Base-by-base conservation (phyloP, 1,140 invertebrate genomes). In the Papilio dardanus region DNA sequence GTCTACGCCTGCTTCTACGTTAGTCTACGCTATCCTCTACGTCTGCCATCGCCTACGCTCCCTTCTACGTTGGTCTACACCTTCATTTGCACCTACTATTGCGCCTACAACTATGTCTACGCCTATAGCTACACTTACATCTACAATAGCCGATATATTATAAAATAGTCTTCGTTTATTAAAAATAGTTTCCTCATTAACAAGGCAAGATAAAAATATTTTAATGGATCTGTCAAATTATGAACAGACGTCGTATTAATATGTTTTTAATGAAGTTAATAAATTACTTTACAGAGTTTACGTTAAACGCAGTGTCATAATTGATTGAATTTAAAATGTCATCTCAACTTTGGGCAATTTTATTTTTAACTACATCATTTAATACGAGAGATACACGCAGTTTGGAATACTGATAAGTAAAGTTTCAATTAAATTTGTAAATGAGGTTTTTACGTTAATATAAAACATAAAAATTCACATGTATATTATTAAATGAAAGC, bases 261-360 rank as follows among this genome's bases (percentile, higher is more conserved):
- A 3, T 14, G 54, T 62, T 28, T 62, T 2, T 28, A 62, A 62
- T 62, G 54, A 14, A 62, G 24, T 62, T 62, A 62, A 62, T 62
- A 28, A 28, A 62, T 62, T 21, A 28, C 54, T 62, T 62, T 62
- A 30, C 24, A 28, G 10, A 14, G 21, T 58, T 62, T 24, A 28
- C 21, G 46, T 58, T 62, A 62, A 62, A 28, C 28, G 24, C 54
- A 28, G 24, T 3, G 4, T 62, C 12, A 28, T 62, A 28, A 58
- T 28, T 58, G 54, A 62, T 30, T 12, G 54, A 62, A 30, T 30
- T 62, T 28, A 14, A 62, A 62, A 30, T 28, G 24, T 62, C 12
- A 28, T 62, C 54, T 62, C 54, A 62, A 62, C 54, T 62, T 62
- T 62, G 54, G 6, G 14, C 30, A 14, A 28, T 62, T 62, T 28